phyloP scores from a whole-genome alignment of 2,888 invertebrate genomes.

The Phaonia tiefii region DNA sequence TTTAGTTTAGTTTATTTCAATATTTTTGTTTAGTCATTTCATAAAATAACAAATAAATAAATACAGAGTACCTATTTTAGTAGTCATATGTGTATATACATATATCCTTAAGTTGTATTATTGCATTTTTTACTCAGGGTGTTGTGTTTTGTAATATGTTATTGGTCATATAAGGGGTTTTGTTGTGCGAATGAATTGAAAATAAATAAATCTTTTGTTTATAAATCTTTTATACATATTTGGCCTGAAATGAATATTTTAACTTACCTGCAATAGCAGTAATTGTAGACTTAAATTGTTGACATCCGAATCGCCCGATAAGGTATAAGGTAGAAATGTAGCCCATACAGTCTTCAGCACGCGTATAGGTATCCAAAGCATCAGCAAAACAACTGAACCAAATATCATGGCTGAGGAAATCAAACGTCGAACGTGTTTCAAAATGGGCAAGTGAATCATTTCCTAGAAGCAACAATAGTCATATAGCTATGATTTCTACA shows the following conservation, averaged over 20 bases:
- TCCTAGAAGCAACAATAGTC: constrained; percentile 83
- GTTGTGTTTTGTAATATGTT: neutral
- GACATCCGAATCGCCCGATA: constrained; percentile 92
- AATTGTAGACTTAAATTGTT: constrained; percentile 97
- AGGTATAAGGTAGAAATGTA: constrained; percentile 96
- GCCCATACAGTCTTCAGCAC: constrained; percentile 91
- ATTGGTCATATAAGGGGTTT: neutral
- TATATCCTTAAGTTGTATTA: too few relatives aligned
- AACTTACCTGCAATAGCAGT: constrained; percentile 88
- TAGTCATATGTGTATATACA: too few relatives aligned
- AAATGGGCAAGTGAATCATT: constrained; percentile 98
- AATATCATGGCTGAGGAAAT: constrained; percentile 97
- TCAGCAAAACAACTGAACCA: constrained; percentile 96
- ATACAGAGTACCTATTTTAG: too few relatives aligned
- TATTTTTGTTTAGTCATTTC: too few relatives aligned
- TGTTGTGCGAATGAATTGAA: neutral
- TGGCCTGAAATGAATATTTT: neutral
- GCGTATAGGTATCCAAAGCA: constrained; percentile 97
- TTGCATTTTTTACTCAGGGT: too few relatives aligned
- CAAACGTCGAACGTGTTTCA: constrained; percentile 93
- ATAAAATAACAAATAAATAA: too few relatives aligned
- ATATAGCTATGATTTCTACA: neutral
- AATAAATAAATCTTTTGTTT: neutral
- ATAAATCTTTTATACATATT: neutral
- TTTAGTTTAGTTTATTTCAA: too few relatives aligned